Evolutionary conservation across 2,113 vertebrate species (phyloP), one percentile per base, ranked within the genome.

Genomic region (Nanger granti): DNA sequence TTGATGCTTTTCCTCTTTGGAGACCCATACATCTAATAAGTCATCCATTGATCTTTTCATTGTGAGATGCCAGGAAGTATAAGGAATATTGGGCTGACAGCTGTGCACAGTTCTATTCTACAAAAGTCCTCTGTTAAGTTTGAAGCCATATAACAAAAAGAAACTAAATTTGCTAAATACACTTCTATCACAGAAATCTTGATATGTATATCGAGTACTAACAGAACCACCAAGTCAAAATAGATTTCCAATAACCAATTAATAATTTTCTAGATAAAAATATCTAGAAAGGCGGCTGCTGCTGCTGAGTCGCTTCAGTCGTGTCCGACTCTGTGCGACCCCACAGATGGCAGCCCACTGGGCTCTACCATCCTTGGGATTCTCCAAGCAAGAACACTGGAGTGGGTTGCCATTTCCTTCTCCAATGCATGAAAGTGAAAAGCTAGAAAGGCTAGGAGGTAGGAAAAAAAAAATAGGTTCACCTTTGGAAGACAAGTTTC

Each of bases 261-360:
- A 85, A 55, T 69, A 96, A 94, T 76, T 76, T 41, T 41, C 44
- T 59, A 59, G n/a, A 89, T 87, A 93, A 80, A 97, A 94, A 34
- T 66, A 62, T 12, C 82, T 84, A 96, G 26, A 83, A 83, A 94
- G 89, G 24, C 41, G 20, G 11, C 49, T 49, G 49, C 49, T 49
- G 49, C 49, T 49, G 49, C 49, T 49, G 49, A 49, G 49, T 49
- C 11, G 49, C 49, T 49, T 49, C 49, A 49, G 49, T 49, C 11
- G 49, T 49, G 49, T 49, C 49, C 49, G 11, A 49, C 49, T 49
- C 49, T 49, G 49, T 49, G 49, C 49, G 49, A 49, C 11, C 49
- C 49, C 49, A 49, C 49, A 49, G 49, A 49, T 49, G 11, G 49
- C 49, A 49, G 49, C 49, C 49, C 49, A 12, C 3, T 49, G 49